A percentile compares a stretch with the other conserved stretches of the same genome.
phyloP scores from a whole-genome alignment of 2,113 vertebrate species.

The Entomyzon cyanotis region DNA sequence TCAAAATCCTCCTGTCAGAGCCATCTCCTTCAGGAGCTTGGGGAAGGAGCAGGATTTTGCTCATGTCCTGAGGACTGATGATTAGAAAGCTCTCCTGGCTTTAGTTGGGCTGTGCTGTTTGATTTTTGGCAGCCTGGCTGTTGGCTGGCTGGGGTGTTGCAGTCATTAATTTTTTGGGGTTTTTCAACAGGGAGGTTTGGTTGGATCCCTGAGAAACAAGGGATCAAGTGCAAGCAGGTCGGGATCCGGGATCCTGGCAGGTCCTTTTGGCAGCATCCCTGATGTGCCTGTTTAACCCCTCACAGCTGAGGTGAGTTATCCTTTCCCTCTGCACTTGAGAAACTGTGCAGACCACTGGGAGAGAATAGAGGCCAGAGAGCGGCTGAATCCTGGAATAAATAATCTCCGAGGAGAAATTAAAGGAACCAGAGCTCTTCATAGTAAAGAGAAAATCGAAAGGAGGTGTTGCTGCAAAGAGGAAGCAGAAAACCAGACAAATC shows the following conservation, averaged over 20 bases:
- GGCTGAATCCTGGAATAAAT: background rate
- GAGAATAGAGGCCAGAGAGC: background rate
- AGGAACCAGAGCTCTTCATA: background rate
- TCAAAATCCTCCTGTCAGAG: background rate
- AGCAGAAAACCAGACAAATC: background rate
- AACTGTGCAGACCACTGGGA: background rate
- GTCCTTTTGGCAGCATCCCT: background rate
- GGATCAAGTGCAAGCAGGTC: rapidly evolving
- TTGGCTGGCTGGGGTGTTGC: background rate
- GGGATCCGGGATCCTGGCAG: background rate
- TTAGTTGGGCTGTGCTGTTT: background rate
- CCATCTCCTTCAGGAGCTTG: rapidly evolving
- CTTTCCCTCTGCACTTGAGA: background rate
- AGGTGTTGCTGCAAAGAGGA: background rate
- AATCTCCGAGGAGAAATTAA: background rate
- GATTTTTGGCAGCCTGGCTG: background rate
- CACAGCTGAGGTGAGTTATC: background rate
- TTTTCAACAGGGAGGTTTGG: background rate
- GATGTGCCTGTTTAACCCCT: background rate
- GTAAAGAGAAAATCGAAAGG: background rate
- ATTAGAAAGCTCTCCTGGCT: background rate
- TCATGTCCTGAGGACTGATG: background rate
- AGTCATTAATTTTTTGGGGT: background rate
- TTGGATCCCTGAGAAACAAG: background rate
- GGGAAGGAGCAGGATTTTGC: background rate